Evolutionary conservation across 2,113 vertebrate genomes (phyloP), one percentile per base, ranked within the genome.

Genomic region (Tetraodon nigroviridis): DNA sequence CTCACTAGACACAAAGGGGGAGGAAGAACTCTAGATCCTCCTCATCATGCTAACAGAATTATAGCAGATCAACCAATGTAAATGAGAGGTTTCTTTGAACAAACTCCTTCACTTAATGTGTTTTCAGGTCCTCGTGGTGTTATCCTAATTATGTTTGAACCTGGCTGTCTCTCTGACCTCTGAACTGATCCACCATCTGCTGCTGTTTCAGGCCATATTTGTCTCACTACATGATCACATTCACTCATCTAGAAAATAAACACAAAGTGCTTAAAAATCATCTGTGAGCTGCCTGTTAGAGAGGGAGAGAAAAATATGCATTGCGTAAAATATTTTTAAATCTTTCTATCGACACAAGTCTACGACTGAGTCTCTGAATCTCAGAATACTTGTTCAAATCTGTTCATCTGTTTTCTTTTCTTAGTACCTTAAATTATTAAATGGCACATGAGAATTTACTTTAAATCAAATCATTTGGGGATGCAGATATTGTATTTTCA

Each of bases 171-270:
- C 47, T 73, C 67, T 21, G 7, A 37, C 20, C 50, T 58, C 58
- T 59, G 64, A 37, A 80, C 70, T 76, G 53, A 37, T 69, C 58
- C 18, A 60, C 81, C 67, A 77, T 81, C 81, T 85, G 76, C 73
- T 68, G 69, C 68, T 62, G 59, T 66, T 64, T 42, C 53, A 64
- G 56, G 52, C 53, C 51, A 50, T 44, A 47, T 74, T 61, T 61
- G 24, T 59, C 45, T 65, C 51, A 13, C 52, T 54, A 58, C 21
- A 37, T 37, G 32, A 37, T 37, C 32, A 37, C 6, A 37, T 37
- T 37, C 32, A 8, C 32, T 37, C 32, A 2, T 37, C 11, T 32
- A 7, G 29, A 32, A 32, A 32, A 32, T 32, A 32, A 32, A 37
- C 32, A 37, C 32, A 37, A 37, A 37, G 8, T 37, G 32, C 32